These are phyloP conservation scores for Rhodinocichla rosea DNA, from an alignment of 2,113 vertebrate genomes.

Conservation along the genomic window DNA sequence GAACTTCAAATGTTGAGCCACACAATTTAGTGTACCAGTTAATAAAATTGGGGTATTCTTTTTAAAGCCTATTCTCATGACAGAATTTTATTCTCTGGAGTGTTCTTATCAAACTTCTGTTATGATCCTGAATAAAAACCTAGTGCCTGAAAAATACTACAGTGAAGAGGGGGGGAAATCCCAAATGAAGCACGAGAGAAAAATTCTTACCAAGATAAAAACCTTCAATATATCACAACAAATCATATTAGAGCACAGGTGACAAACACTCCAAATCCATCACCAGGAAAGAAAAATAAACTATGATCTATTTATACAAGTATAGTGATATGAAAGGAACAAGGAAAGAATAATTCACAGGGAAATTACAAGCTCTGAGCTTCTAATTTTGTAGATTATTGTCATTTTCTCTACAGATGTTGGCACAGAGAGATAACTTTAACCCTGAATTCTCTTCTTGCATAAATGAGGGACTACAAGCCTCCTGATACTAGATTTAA, in stretches of 20 bases:
- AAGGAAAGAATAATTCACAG: background rate
- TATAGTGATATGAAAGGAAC: background rate
- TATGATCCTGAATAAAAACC: background rate
- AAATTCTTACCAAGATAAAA: background rate
- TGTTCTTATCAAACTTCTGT: background rate
- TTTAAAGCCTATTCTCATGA: background rate
- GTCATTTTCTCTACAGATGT: background rate
- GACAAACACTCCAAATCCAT: background rate
- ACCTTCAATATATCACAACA: background rate
- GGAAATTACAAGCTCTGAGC: background rate
- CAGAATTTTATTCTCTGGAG: constrained; percentile 5
- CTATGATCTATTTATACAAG: background rate
- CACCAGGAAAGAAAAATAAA: background rate
- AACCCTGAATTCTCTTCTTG: background rate
- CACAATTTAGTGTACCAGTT: background rate
- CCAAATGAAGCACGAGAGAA: background rate
- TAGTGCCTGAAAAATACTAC: background rate
- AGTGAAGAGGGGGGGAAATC: background rate
- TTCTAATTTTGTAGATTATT: constrained; percentile 21
- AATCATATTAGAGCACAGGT: background rate
- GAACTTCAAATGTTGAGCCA: background rate
- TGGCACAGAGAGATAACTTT: background rate
- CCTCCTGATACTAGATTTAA: background rate
- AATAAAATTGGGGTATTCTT: background rate
- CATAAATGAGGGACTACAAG: background rate